Evolutionary conservation across 2,113 vertebrate species (phyloP).

Genomic region (Thomomys bottae): DNA sequence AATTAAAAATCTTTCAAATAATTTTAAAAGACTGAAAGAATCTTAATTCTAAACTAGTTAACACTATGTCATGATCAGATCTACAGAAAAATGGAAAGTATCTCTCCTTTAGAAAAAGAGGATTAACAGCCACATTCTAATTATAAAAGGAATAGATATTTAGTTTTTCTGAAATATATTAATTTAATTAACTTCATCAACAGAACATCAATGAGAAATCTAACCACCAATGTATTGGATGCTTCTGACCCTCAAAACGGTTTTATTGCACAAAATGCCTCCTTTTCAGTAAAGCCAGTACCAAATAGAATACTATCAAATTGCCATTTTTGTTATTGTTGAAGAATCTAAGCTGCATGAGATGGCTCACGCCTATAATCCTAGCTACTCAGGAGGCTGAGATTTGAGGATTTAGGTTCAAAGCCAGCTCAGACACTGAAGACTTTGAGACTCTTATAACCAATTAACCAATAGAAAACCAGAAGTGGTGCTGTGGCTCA

Average conservation of each 20-base stretch:
- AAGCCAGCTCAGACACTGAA: too few relatives aligned
- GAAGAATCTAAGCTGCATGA: background rate
- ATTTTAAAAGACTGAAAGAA: too few relatives aligned
- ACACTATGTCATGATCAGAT: background rate
- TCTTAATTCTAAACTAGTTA: too few relatives aligned
- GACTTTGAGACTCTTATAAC: too few relatives aligned
- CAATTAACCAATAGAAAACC: too few relatives aligned
- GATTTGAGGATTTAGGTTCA: too few relatives aligned
- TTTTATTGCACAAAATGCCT: background rate
- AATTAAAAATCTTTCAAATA: too few relatives aligned
- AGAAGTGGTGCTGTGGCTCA: too few relatives aligned
- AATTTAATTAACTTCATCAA: background rate
- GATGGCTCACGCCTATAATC: too few relatives aligned
- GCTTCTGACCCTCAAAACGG: background rate
- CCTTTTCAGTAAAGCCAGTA: background rate
- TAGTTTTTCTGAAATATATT: background rate
- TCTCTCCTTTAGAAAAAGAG: background rate
- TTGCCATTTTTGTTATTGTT: background rate
- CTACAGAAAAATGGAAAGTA: background rate
- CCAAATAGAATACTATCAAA: too few relatives aligned
- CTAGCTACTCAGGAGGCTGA: too few relatives aligned
- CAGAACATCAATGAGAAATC: background rate
- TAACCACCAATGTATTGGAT: background rate
- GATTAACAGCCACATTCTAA: background rate
- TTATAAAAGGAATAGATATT: background rate